Conservation (phyloP, 2,888 invertebrate genomes). For the Cheilosia vulpina region DNA sequence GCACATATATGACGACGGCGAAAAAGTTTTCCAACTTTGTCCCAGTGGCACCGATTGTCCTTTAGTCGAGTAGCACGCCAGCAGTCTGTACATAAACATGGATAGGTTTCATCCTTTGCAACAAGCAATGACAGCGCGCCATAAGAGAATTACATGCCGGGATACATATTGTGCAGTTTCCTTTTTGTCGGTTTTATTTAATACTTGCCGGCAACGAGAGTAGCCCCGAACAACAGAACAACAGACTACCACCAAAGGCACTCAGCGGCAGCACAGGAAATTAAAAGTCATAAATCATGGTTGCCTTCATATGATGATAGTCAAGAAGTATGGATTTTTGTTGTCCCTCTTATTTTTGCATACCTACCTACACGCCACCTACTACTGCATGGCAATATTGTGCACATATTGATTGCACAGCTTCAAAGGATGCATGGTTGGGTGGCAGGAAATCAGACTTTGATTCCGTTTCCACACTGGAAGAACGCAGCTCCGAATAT, state of each 20-base stretch:
- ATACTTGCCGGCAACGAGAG: constrained; percentile 57
- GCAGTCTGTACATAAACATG: constrained; percentile 13
- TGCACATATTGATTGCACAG: constrained; percentile 70
- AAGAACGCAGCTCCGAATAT: constrained; percentile 49
- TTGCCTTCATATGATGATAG: constrained; percentile 74
- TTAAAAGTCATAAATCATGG: constrained; percentile 82
- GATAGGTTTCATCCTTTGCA: constrained; percentile 59
- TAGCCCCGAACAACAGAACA: constrained; percentile 25
- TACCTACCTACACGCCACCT: not conserved
- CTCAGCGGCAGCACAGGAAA: constrained; percentile 80
- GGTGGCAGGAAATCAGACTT: constrained; percentile 66
- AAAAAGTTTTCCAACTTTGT: constrained; percentile 50
- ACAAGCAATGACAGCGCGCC: constrained; percentile 70
- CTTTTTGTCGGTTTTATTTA: constrained; percentile 77
- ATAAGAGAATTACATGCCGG: constrained; percentile 80
- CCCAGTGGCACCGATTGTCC: constrained; percentile 50
- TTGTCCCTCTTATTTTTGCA: constrained; percentile 51
- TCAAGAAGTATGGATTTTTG: constrained; percentile 73
- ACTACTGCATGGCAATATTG: constrained; percentile 35
- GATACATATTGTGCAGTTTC: constrained; percentile 79
- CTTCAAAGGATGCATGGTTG: constrained; percentile 66
- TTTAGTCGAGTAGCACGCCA: constrained; percentile 15
- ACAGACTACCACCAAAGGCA: constrained; percentile 65
- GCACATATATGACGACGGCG: constrained; percentile 26
- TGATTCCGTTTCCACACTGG: constrained; percentile 60